Base-by-base conservation (phyloP, 2,797 vertebrate genomes). In the Sciurus carolinensis region DNA sequence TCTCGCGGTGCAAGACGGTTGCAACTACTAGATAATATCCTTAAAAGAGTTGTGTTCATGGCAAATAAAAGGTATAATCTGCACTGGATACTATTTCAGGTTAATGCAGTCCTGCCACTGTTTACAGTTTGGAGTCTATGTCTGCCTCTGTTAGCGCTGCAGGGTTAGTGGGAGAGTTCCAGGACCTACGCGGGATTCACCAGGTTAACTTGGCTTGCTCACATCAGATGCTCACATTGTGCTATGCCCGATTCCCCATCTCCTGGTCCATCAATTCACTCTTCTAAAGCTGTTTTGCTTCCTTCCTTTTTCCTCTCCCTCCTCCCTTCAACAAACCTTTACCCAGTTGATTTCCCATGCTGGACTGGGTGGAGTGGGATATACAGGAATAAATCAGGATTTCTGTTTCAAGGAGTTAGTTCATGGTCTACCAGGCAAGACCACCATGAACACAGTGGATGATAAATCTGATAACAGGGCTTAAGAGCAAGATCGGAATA, bases 1-100 rank as follows among this genome's bases (percentile, higher is more conserved):
- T 66, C 26, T 62, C 10, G 1, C 30, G 73, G 39, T 80, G 33
- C n/a, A 93, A 84, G 33, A 87, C 50, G 91, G 83, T 72, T 17
- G 15, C 36, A 84, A 26, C 64, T 76, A 54, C 62, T 87, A 91
- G 91, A 76, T 94, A 88, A 79, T 54, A 89, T 75, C 66, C 93
- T 81, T 79, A 26, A 90, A 80, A 91, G 86, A 71, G 39, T 14
- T 50, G 86, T 73, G 80, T 83, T 88, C 76, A 22, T 52, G 54
- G 30, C 67, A 54, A 91, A 91, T 62, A 91, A 87, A 72, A 79
- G 47, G 72, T n/a, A 69, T 77, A 50, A 47, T 95, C 44, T 80
- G 26, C 72, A 59, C 15, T 57, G 90, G 94, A 39, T 17, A 30
- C 79, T 76, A 26, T 94, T 96, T 75, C 47, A 76, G 89, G 80